These are phyloP conservation scores for Phyllotreta cruciferae DNA, from an alignment of 2,888 invertebrate species.

Conservation along the genomic window DNA sequence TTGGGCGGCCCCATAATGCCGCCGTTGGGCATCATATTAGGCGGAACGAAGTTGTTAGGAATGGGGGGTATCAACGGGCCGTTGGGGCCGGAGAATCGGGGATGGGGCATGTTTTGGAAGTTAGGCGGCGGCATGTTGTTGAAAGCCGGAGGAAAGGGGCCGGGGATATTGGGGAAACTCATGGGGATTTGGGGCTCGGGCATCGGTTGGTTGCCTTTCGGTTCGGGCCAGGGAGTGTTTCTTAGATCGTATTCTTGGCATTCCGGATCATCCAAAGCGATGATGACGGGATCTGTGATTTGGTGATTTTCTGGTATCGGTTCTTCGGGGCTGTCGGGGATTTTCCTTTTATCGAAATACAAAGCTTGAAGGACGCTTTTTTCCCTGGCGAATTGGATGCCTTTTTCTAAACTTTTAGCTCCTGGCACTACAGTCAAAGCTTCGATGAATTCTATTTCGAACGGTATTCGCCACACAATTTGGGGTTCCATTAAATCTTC, in stretches of 20 bases:
- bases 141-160: conserved; percentile 58
- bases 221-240: conserved; percentile 83
- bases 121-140: conserved; percentile 61
- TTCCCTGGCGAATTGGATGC: conserved; percentile 86
- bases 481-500: conserved; percentile 86
- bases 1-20: conserved; percentile 60
- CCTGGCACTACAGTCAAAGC: conserved; percentile 71
- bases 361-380: conserved; percentile 82
- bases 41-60: conserved; percentile 54
- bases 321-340: conserved; percentile 87
- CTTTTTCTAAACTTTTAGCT: conserved; percentile 84
- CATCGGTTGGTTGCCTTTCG: conserved; percentile 70
- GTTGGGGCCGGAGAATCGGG: conserved; percentile 37
- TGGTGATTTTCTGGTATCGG: conserved; percentile 84
- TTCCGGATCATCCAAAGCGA: conserved; percentile 90
- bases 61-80: conserved; percentile 39
- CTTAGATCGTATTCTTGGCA: conserved; percentile 84
- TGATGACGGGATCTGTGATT: conserved; percentile 78
- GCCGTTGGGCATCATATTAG: conserved; percentile 57
- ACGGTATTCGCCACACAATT: conserved; percentile 77
- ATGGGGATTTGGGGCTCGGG: conserved; percentile 51
- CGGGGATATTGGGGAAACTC: conserved; percentile 63
- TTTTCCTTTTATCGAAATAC: conserved; percentile 81
- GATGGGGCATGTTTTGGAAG: conserved; percentile 45
- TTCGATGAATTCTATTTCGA: conserved; percentile 73